These are phyloP conservation scores for Callaeas wilsoni DNA, from an alignment of 2,113 vertebrate genomes.

Conservation along the genomic window DNA sequence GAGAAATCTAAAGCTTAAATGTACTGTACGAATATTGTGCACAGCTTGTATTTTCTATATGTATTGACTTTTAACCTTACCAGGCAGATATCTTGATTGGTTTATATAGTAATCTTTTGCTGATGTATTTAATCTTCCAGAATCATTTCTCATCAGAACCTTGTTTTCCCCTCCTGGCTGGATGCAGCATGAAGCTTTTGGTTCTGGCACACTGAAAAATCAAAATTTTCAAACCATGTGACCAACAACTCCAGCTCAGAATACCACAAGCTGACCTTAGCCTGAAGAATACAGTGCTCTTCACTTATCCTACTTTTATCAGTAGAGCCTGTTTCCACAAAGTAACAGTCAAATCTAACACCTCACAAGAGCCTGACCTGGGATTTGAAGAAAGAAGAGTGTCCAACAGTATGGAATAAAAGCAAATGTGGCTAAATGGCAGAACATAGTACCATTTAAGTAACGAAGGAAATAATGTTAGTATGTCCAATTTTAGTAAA, in stretches of 20 bases:
- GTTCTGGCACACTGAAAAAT: constrained; percentile 66
- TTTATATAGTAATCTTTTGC: constrained; percentile 92
- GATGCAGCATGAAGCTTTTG: neutral
- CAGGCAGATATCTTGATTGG: constrained; percentile 93
- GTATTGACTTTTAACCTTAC: constrained; percentile 65
- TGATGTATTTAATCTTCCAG: constrained; percentile 70
- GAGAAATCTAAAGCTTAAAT: neutral
- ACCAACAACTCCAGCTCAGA: neutral
- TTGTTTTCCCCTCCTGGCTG: constrained; percentile 74
- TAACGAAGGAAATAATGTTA: neutral
- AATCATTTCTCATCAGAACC: constrained; percentile 74
- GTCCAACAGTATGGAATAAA: neutral
- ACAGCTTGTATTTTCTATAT: neutral
- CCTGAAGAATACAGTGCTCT: neutral
- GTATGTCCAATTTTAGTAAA: neutral
- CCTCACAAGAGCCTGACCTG: neutral
- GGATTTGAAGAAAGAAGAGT: neutral
- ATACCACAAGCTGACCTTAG: neutral
- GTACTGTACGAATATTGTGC: neutral
- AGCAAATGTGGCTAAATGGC: neutral
- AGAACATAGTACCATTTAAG: neutral
- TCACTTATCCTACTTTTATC: neutral
- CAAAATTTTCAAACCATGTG: neutral
- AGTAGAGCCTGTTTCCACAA: neutral
- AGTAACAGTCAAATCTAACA: neutral